These are phyloP conservation scores for Thereva nobilitata DNA, from an alignment of 2,888 invertebrate species.

Conservation along the genomic window DNA sequence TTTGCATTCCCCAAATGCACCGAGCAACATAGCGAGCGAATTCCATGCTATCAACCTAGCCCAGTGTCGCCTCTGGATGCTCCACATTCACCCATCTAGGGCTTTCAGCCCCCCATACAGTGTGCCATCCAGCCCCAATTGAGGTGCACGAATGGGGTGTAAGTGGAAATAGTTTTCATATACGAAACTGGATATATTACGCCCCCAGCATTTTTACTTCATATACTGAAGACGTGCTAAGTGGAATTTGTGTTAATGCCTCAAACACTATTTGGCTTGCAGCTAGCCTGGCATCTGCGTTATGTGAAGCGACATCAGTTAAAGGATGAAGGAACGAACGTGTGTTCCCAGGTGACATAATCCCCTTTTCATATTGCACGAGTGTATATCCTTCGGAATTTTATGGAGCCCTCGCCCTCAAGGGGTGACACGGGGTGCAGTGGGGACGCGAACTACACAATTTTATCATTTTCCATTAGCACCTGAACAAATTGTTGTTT, in stretches of 20 bases:
- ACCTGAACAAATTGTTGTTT: too few species aligned
- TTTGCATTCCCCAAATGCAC: constrained; percentile 30
- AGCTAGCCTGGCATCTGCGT: constrained; percentile 22
- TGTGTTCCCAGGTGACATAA: constrained; percentile 22
- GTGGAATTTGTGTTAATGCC: constrained; percentile 36
- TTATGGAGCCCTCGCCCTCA: too few species aligned
- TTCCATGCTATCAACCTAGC: background rate
- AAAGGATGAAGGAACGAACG: constrained; percentile 21
- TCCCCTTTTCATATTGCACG: background rate
- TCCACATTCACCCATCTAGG: background rate
- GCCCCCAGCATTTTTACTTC: background rate
- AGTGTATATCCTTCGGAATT: too few species aligned
- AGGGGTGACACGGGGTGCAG: too few species aligned
- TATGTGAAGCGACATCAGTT: constrained; percentile 27
- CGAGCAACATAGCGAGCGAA: constrained; percentile 11
- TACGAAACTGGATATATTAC: background rate
- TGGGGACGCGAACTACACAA: too few species aligned
- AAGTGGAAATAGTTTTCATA: constrained; percentile 7
- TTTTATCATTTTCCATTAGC: too few species aligned
- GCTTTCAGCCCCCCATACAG: background rate
- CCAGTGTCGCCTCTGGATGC: background rate
- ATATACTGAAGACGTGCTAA: constrained; percentile 25
- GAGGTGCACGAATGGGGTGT: constrained; percentile 1
- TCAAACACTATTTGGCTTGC: constrained; percentile 31
- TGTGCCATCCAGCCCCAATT: background rate